These are phyloP conservation scores for Doryteuthis pealeii DNA, from an alignment of 1,140 invertebrate species.

Conservation along the genomic window DNA sequence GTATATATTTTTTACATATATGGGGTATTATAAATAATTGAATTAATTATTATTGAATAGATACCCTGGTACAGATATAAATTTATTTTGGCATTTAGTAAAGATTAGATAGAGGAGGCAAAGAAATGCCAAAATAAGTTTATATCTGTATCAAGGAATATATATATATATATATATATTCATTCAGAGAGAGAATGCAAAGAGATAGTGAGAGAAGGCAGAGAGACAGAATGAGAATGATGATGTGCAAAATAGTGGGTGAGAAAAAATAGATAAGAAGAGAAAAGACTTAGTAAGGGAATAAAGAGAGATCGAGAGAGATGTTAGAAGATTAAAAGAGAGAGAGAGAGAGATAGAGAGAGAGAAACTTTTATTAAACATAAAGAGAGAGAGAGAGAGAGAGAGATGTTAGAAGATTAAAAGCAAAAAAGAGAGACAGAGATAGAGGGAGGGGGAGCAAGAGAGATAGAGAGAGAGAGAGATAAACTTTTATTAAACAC, in stretches of 20 bases:
- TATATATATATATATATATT: no score
- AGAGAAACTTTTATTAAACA: not conserved
- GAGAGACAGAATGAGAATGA: not conserved
- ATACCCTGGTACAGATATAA: no score
- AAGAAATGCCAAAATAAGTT: no score
- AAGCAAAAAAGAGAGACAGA: not conserved
- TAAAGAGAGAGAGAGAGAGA: not conserved
- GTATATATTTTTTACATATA: no score
- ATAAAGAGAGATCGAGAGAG: not conserved
- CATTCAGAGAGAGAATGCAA: not conserved
- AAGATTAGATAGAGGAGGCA: no score
- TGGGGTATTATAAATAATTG: no score
- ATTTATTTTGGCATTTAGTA: no score
- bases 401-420: not conserved
- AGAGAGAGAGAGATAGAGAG: not conserved
- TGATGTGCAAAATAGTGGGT: not conserved
- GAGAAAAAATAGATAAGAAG: not conserved
- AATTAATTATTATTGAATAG: no score
- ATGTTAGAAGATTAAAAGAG: not conserved
- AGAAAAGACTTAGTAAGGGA: not conserved
- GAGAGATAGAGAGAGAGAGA: not conserved
- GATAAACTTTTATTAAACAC: not conserved
- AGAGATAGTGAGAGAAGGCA: not conserved
- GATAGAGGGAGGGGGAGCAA: not conserved
- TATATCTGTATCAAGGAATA: no score